Evolutionary conservation across 1,140 invertebrate genomes (phyloP).

Genomic region (Arctopsyche grandis): DNA sequence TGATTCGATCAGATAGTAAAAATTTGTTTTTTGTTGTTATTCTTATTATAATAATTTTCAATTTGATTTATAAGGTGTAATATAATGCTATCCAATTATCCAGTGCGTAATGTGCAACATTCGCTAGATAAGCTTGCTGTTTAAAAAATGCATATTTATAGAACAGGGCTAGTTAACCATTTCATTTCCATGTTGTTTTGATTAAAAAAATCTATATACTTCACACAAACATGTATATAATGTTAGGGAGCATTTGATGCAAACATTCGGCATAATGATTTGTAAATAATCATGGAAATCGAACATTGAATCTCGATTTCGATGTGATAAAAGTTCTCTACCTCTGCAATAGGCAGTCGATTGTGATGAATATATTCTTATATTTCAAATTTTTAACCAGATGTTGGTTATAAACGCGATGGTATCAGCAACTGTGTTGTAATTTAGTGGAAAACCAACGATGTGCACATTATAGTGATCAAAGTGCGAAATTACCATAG

Average conservation of each 20-base stretch:
- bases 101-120: neutral
- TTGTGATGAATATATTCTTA: slow-evolving; percentile 5
- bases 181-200: too few relatives aligned
- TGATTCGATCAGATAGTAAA: neutral
- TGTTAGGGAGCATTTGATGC: too few relatives aligned
- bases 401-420: slow-evolving; percentile 7
- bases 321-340: too few relatives aligned
- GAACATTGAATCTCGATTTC: too few relatives aligned
- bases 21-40: neutral
- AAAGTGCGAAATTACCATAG: slow-evolving; percentile 20
- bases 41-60: neutral
- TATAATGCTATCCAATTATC: slow-evolving; percentile 20
- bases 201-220: neutral
- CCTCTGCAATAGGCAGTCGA: neutral
- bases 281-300: too few relatives aligned
- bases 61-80: slow-evolving; percentile 16
- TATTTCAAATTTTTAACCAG: slow-evolving; percentile 8
- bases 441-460: neutral
- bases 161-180: too few relatives aligned
- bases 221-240: neutral
- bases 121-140: neutral
- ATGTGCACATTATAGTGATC: slow-evolving; percentile 22
- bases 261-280: too few relatives aligned
- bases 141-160: too few relatives aligned
- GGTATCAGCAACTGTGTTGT: slow-evolving; percentile 1